phyloP scores from a whole-genome alignment of 1,140 invertebrate genomes.

The Tetranychus urticae region DNA sequence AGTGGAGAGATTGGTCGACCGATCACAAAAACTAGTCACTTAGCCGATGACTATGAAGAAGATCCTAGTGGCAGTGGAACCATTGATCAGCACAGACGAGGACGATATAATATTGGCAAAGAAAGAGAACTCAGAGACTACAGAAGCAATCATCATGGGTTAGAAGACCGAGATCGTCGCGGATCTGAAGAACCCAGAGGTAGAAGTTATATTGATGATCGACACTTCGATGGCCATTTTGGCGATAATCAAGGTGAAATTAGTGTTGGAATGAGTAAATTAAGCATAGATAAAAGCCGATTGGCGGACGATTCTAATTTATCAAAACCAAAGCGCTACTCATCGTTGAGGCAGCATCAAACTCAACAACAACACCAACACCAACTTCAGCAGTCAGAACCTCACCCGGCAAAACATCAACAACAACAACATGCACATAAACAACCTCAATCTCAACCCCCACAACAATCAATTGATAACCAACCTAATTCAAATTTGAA shows the following conservation, averaged over 20 bases:
- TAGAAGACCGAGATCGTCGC: background rate
- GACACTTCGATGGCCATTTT: background rate
- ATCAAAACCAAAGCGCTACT: slow-evolving; percentile 34
- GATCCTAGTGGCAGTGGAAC: slow-evolving; percentile 1
- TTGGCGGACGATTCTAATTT: no score
- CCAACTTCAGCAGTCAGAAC: background rate
- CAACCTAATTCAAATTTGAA: background rate
- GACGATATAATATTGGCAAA: background rate
- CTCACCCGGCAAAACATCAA: background rate
- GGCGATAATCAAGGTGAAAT: no score
- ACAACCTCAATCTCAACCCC: background rate
- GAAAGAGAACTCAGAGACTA: background rate
- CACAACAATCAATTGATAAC: background rate
- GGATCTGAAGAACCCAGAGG: background rate
- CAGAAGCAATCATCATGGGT: background rate
- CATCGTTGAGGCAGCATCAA: slow-evolving; percentile 34
- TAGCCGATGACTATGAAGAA: slow-evolving; percentile 5
- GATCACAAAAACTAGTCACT: background rate
- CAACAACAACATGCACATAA: background rate
- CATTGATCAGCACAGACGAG: background rate
- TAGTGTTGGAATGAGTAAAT: no score
- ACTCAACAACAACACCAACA: slow-evolving; percentile 7
- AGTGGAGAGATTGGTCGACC: slow-evolving; percentile 12
- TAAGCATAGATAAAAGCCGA: no score
- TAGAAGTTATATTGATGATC: background rate